phyloP scores from a whole-genome alignment of 2,888 invertebrate species.

The Acanthoscelides obtectus region DNA sequence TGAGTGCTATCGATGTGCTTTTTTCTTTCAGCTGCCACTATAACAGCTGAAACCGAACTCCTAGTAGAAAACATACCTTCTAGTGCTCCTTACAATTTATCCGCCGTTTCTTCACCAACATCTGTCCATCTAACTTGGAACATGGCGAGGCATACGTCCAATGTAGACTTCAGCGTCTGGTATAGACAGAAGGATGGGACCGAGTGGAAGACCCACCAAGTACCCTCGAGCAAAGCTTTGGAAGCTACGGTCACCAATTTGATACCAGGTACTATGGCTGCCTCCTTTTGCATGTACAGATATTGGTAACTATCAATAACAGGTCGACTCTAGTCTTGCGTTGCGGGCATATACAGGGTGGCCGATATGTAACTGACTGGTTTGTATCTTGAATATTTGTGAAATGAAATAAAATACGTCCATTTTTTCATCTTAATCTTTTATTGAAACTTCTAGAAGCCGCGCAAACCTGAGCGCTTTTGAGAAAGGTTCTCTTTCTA shows the following conservation, averaged over 20 bases:
- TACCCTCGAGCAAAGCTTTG: constrained; percentile 66
- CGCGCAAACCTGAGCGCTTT: too few species aligned
- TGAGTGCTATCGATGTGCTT: too few species aligned
- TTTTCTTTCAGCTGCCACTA: constrained; percentile 61
- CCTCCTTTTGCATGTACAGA: too few species aligned
- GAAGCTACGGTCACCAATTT: constrained; percentile 77
- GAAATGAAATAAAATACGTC: too few species aligned
- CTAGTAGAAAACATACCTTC: constrained; percentile 82
- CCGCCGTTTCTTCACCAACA: constrained; percentile 66
- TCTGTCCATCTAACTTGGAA: constrained; percentile 79
- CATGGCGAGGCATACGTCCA: constrained; percentile 72
- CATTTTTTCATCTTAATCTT: too few species aligned
- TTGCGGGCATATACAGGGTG: too few species aligned
- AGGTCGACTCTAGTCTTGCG: too few species aligned
- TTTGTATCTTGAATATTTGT: too few species aligned
- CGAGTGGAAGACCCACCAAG: constrained; percentile 81
- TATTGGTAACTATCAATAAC: too few species aligned
- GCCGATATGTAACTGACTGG: too few species aligned
- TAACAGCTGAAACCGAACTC: constrained; percentile 73
- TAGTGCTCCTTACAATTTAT: constrained; percentile 84
- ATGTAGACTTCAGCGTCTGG: constrained; percentile 83
- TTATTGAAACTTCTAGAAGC: too few species aligned
- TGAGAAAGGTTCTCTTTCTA: too few species aligned
- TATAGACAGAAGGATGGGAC: constrained; percentile 68
- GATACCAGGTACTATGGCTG: constrained; percentile 61